Evolutionary conservation across 1,140 invertebrate species (phyloP).

Genomic region (Harpegnathos saltator): DNA sequence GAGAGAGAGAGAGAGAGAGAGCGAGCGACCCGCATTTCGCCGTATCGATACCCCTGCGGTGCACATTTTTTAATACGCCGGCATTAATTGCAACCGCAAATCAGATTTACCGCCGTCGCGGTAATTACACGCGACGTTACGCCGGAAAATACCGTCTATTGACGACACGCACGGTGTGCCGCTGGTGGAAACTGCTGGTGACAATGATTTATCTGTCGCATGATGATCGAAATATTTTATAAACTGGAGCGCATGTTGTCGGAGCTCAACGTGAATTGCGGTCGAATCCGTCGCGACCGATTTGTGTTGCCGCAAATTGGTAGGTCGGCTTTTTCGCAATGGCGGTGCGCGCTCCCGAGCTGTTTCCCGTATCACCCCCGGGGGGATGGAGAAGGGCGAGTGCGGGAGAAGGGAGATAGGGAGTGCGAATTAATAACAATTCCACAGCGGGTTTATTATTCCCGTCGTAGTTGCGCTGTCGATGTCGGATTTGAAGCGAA

Average conservation of each 20-base stretch:
- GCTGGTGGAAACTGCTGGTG: slow-evolving; percentile 6
- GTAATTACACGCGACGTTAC: slow-evolving; percentile 34
- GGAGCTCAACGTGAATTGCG: slow-evolving; percentile 41
- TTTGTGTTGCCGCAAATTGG: slow-evolving; percentile 44
- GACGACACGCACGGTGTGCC: slow-evolving; percentile 5
- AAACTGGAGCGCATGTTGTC: slow-evolving; percentile 29
- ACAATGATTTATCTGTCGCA: slow-evolving; percentile 35
- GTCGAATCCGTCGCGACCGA: slow-evolving; percentile 24
- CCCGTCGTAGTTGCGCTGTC: background rate
- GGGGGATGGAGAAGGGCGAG: too few species aligned
- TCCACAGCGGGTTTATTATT: slow-evolving; percentile 35
- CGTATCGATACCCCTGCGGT: slow-evolving; percentile 18
- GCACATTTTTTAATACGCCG: background rate
- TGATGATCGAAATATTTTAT: slow-evolving; percentile 59
- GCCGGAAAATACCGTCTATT: slow-evolving; percentile 30
- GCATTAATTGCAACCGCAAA: slow-evolving; percentile 59
- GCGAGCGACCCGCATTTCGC: background rate
- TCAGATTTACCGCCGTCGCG: slow-evolving; percentile 30
- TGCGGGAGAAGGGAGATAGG: too few species aligned
- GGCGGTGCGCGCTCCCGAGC: background rate
- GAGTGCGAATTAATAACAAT: slow-evolving; percentile 37
- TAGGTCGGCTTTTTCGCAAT: background rate
- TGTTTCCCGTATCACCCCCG: background rate
- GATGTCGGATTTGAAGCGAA: slow-evolving; percentile 12
- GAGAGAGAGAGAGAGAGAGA: too few species aligned